A percentile compares a stretch with the other conserved stretches of the same genome.
Evolutionary conservation across 2,113 vertebrate species (phyloP).

Genomic region (Oriolus oriolus): DNA sequence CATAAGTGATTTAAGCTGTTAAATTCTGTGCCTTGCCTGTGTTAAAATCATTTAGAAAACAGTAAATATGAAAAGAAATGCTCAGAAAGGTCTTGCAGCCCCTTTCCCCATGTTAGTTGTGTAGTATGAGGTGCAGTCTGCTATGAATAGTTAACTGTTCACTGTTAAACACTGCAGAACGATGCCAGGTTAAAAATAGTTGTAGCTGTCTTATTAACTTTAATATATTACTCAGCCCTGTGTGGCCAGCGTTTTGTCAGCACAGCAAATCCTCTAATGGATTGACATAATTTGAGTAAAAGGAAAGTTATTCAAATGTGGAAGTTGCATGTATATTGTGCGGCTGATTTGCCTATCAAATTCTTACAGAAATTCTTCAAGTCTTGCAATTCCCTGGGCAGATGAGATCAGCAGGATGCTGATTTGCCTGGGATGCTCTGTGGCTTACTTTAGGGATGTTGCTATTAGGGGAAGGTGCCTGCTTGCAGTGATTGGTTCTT

Average conservation of each 20-base stretch:
- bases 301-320: constrained; percentile 16
- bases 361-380: background rate
- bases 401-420: background rate
- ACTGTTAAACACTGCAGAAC: background rate
- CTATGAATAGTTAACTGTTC: constrained; percentile 42
- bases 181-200: constrained; percentile 50
- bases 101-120: background rate
- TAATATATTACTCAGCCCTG: constrained; percentile 8
- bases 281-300: constrained; percentile 37
- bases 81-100: background rate
- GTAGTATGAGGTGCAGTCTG: background rate
- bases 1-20: background rate
- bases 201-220: constrained; percentile 43
- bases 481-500: background rate
- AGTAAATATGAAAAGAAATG: background rate
- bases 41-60: background rate
- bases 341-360: background rate
- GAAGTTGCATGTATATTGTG: background rate
- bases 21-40: background rate
- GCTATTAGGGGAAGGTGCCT: background rate
- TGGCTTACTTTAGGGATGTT: background rate
- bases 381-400: background rate
- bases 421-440: background rate
- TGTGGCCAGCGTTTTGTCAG: constrained; percentile 47
- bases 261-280: constrained; percentile 31